These are phyloP conservation scores for Campylorhamphus procurvoides DNA, from an alignment of 2,113 vertebrate species.

Conservation along the genomic window DNA sequence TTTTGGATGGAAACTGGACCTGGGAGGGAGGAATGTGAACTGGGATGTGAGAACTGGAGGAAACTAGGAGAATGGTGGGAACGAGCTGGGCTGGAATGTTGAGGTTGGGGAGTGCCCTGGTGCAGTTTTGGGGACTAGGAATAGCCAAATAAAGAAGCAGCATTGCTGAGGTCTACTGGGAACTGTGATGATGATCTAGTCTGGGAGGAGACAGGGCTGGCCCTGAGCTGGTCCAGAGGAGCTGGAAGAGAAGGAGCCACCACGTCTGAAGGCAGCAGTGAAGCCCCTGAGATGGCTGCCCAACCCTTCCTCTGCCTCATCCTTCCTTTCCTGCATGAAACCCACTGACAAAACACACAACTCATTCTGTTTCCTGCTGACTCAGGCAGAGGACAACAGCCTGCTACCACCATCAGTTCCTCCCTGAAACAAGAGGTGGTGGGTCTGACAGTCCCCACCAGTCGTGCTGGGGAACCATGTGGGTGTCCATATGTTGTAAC, in stretches of 20 bases:
- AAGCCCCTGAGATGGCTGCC: neutral
- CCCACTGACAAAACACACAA: neutral
- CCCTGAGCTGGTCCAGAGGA: neutral
- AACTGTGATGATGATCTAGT: rapidly evolving
- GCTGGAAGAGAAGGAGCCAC: neutral
- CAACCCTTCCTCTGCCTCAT: neutral
- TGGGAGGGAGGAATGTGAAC: neutral
- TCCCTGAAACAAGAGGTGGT: neutral
- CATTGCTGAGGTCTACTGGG: neutral
- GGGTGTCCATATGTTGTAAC: neutral
- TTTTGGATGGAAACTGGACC: neutral
- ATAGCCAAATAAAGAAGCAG: neutral
- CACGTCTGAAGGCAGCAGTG: neutral
- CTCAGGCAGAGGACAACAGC: neutral
- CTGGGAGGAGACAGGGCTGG: neutral
- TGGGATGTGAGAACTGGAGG: neutral
- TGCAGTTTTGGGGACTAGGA: neutral
- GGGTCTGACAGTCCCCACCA: neutral
- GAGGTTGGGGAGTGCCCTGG: neutral
- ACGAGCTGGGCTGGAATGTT: neutral
- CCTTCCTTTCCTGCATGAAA: neutral
- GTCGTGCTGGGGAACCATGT: neutral
- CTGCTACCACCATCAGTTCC: neutral
- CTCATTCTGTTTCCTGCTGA: neutral
- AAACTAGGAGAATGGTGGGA: neutral